Conservation (phyloP, 2,113 vertebrate genomes). For the Alaudala cheleensis region DNA sequence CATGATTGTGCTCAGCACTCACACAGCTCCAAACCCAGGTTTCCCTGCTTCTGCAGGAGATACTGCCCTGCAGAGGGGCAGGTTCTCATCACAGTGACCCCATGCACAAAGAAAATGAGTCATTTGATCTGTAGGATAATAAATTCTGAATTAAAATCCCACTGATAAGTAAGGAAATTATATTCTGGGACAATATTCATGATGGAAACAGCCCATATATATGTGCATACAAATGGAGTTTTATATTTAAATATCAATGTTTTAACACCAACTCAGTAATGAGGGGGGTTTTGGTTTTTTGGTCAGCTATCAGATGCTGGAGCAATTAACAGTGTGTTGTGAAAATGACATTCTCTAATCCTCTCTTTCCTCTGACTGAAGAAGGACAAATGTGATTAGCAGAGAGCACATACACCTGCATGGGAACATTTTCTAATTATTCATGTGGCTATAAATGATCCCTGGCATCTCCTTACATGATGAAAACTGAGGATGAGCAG, state of each 20-base stretch:
- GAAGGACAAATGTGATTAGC: not conserved
- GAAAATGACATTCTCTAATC: not conserved
- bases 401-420: not conserved
- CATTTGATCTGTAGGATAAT: rapidly evolving
- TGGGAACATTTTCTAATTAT: not conserved
- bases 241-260: not conserved
- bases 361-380: not conserved
- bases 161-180: not conserved
- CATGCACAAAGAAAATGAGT: not conserved
- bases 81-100: not conserved
- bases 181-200: not conserved
- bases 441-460: not conserved
- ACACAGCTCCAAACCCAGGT: not conserved
- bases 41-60: not conserved
- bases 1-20: not conserved
- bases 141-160: not conserved
- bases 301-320: not conserved
- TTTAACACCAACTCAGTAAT: not conserved
- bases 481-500: not conserved
- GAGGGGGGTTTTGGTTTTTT: not conserved
- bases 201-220: not conserved
- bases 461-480: not conserved
- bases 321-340: not conserved
- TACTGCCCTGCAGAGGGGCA: not conserved
- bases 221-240: not conserved